Evolutionary conservation across 1,140 invertebrate genomes (phyloP).

Genomic region (Pseudomyrmex cubaensis): DNA sequence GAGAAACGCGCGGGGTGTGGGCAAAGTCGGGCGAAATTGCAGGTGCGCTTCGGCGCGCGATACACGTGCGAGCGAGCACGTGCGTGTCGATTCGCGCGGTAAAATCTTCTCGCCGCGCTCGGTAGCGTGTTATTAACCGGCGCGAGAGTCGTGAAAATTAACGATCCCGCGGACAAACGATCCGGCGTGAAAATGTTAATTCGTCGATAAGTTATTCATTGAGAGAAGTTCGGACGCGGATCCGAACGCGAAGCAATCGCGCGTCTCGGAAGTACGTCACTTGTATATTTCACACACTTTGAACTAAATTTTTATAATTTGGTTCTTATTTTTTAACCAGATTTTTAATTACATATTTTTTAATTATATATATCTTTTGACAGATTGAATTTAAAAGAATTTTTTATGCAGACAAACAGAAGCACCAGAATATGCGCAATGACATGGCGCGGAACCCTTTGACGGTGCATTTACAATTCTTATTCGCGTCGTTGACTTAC

Average conservation of each 20-base stretch:
- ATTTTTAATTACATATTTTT: too few relatives aligned
- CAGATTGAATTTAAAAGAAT: too few relatives aligned
- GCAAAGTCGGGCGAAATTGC: constrained; percentile 46
- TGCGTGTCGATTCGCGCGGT: constrained; percentile 17
- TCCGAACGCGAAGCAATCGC: too few relatives aligned
- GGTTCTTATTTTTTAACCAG: too few relatives aligned
- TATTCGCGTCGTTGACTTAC: constrained; percentile 43
- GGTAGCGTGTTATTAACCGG: constrained; percentile 2
- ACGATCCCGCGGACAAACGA: background rate
- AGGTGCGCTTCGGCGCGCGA: constrained; percentile 30
- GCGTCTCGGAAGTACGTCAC: background rate
- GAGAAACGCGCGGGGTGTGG: constrained; percentile 7
- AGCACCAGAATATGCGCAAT: background rate
- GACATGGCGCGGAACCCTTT: constrained; percentile 11
- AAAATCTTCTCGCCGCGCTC: constrained; percentile 1
- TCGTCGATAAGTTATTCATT: background rate
- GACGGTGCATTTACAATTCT: constrained; percentile 49
- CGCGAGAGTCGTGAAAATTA: background rate
- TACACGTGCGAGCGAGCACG: constrained; percentile 25
- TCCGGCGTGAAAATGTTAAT: too few relatives aligned
- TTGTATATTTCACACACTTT: too few relatives aligned
- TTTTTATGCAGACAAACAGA: background rate
- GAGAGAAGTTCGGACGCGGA: background rate
- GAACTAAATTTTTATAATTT: too few relatives aligned
- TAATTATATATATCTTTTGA: background rate